Evolutionary conservation across 2,113 vertebrate genomes (phyloP).

Genomic region (Otolemur garnettii): DNA sequence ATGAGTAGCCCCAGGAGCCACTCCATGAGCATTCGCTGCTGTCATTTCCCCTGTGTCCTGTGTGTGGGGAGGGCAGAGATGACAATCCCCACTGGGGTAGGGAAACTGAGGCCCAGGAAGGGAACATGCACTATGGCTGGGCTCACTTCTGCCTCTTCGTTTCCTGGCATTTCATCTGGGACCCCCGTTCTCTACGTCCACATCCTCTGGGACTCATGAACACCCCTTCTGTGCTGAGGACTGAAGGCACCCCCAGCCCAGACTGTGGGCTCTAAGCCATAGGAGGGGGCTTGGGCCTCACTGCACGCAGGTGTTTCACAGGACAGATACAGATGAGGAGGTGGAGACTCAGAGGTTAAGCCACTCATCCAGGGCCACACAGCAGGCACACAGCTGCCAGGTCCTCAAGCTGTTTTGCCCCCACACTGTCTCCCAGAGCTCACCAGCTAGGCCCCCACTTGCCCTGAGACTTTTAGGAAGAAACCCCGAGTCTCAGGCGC

Average conservation of each 20-base stretch:
- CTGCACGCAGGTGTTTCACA: not conserved
- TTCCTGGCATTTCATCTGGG: not conserved
- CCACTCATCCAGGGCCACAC: not conserved
- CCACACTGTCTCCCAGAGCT: not conserved
- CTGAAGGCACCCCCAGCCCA: rapidly evolving
- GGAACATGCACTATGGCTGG: no score
- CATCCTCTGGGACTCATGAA: not conserved
- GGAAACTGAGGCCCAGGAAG: not conserved
- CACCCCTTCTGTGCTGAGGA: not conserved
- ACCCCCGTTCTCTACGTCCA: not conserved
- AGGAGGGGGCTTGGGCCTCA: not conserved
- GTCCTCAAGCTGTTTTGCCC: not conserved
- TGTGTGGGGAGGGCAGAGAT: not conserved
- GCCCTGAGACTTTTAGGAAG: not conserved
- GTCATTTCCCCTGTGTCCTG: not conserved
- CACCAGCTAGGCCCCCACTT: not conserved
- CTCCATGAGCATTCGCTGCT: not conserved
- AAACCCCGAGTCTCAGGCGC: slow-evolving; percentile 28
- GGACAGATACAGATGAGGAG: not conserved
- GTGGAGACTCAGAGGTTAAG: not conserved
- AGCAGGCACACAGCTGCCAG: not conserved
- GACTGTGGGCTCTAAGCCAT: not conserved
- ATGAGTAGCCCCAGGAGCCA: not conserved
- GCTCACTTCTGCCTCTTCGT: not conserved
- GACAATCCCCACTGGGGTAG: no score